Percentiles rank a stretch among this genome's conserved stretches.
Evolutionary conservation across 2,113 vertebrate species (phyloP).

Genomic region (Leiothrix lutea): DNA sequence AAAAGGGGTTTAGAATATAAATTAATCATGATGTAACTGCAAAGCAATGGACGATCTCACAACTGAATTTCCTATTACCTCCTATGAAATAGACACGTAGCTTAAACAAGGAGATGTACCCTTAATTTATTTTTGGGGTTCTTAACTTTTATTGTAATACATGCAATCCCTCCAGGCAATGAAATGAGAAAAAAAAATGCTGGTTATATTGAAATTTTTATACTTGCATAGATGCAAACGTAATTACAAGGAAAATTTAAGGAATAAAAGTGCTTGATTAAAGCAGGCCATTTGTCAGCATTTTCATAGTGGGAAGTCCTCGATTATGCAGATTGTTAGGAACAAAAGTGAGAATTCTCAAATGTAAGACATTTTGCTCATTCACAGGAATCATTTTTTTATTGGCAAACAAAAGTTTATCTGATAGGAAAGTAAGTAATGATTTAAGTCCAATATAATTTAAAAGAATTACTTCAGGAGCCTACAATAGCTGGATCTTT

Average conservation of each 20-base stretch:
- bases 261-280: neutral
- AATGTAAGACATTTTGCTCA: neutral
- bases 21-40: neutral
- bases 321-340: neutral
- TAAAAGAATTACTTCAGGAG: neutral
- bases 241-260: neutral
- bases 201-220: neutral
- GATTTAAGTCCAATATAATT: neutral
- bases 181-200: neutral
- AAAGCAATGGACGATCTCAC: neutral
- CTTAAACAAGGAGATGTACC: neutral
- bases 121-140: rapidly evolving
- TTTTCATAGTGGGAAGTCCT: neutral
- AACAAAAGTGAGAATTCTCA: neutral
- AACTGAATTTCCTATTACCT: neutral
- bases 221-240: neutral
- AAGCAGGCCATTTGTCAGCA: neutral
- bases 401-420: neutral
- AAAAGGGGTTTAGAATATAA: neutral
- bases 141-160: neutral
- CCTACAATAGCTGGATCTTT: neutral
- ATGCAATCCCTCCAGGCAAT: neutral
- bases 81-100: neutral
- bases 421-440: neutral
- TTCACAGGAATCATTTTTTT: neutral